Conservation (phyloP, 2,888 invertebrate species). For the Cepaea hortensis region DNA sequence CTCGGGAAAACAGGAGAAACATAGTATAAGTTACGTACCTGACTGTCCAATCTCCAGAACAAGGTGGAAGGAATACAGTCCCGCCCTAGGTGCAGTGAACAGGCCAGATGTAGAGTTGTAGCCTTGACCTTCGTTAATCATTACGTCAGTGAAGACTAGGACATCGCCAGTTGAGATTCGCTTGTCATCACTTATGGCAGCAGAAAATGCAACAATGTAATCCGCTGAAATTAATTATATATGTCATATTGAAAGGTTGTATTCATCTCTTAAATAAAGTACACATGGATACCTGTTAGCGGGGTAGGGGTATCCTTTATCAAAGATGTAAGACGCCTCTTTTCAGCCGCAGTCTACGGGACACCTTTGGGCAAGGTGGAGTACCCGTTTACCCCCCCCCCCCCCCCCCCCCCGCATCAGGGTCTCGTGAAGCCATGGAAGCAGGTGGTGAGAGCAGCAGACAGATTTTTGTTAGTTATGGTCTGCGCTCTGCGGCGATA, state of each 20-base stretch:
- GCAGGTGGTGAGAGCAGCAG: too few relatives aligned
- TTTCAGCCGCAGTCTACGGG: too few relatives aligned
- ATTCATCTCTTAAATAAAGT: background rate
- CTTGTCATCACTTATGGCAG: slow-evolving; percentile 15
- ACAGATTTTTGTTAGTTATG: too few relatives aligned
- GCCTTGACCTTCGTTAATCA: slow-evolving; percentile 43
- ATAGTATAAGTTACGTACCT: background rate
- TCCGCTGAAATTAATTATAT: slow-evolving; percentile 12
- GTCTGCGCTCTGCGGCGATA: too few relatives aligned
- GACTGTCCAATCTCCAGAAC: slow-evolving; percentile 42
- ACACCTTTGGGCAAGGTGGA: too few relatives aligned
- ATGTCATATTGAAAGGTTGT: background rate
- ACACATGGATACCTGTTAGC: too few relatives aligned
- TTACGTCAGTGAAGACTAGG: slow-evolving; percentile 42
- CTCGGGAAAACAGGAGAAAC: too few relatives aligned
- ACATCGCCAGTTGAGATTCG: slow-evolving; percentile 10
- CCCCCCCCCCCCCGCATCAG: background rate
- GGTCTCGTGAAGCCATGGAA: too few relatives aligned
- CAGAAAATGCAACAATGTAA: slow-evolving; percentile 25
- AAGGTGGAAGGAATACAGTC: slow-evolving; percentile 41
- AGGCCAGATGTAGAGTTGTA: slow-evolving; percentile 31
- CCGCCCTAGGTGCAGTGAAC: slow-evolving; percentile 35
- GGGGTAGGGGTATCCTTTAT: too few relatives aligned
- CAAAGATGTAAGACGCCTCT: too few relatives aligned
- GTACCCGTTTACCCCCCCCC: too few relatives aligned